phyloP scores from a whole-genome alignment of 2,888 invertebrate genomes.

The Quadriops clusia region DNA sequence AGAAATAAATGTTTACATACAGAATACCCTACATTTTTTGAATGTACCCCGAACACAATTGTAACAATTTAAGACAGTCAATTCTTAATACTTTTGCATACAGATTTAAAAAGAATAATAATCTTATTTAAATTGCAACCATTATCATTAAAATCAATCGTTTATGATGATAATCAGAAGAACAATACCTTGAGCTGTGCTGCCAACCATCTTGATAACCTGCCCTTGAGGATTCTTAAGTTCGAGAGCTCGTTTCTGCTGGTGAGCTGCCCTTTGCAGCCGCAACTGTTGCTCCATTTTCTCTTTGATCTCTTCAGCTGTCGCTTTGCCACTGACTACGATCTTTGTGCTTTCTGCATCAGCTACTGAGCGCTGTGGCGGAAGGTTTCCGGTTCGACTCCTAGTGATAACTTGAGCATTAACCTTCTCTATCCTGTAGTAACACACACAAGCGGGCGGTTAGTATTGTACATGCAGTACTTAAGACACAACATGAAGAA shows the following conservation, averaged over 20 bases:
- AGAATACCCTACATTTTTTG: too few species aligned
- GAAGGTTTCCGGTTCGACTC: conserved; percentile 63
- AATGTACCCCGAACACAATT: too few species aligned
- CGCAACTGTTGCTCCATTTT: conserved; percentile 86
- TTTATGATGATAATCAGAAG: too few species aligned
- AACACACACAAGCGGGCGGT: conserved; percentile 16
- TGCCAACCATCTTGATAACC: conserved; percentile 42
- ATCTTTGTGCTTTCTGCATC: conserved; percentile 30
- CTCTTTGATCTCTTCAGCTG: conserved; percentile 69
- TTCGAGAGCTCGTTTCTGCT: conserved; percentile 71
- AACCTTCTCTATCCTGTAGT: conserved; percentile 52
- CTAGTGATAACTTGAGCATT: conserved; percentile 61
- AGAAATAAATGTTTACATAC: too few species aligned
- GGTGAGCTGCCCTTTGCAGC: conserved; percentile 77
- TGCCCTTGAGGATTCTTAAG: conserved; percentile 38
- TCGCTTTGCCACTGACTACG: conserved; percentile 45
- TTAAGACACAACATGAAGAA: too few species aligned
- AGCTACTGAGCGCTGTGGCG: conserved; percentile 36
- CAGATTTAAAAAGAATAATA: conserved; percentile 8
- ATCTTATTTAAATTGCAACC: too few species aligned
- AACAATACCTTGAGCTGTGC: conserved; percentile 47
- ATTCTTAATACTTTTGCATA: conserved; percentile 3
- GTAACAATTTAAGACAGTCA: neutral
- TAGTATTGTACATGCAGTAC: conserved; percentile 16
- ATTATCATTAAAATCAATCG: too few species aligned